These are phyloP conservation scores for Epinotia demarniana DNA, from an alignment of 2,888 invertebrate genomes.

Conservation along the genomic window DNA sequence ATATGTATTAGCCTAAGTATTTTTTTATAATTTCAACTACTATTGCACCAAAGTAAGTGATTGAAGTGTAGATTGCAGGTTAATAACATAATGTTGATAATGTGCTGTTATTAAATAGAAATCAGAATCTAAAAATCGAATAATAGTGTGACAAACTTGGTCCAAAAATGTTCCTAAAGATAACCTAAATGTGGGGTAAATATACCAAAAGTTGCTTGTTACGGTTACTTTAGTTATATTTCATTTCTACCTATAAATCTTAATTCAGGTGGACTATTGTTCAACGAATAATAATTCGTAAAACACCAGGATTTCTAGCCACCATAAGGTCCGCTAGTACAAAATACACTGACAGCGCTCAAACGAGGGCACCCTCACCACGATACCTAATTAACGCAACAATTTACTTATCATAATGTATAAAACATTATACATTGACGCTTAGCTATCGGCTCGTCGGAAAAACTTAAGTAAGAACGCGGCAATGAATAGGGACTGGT, in stretches of 20 bases:
- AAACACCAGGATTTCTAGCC: slow-evolving; percentile 50
- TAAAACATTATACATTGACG: slow-evolving; percentile 47
- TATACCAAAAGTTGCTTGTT: too few relatives aligned
- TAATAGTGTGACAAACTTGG: too few relatives aligned
- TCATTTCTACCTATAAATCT: neutral
- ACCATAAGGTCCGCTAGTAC: slow-evolving; percentile 58
- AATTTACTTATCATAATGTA: slow-evolving; percentile 40
- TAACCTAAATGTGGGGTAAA: neutral
- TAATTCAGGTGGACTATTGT: slow-evolving; percentile 4
- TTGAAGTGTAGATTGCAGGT: too few relatives aligned
- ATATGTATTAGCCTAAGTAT: too few relatives aligned
- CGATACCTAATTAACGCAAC: slow-evolving; percentile 37
- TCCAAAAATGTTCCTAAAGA: too few relatives aligned
- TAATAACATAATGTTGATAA: too few relatives aligned
- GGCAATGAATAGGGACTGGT: slow-evolving; percentile 56
- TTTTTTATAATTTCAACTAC: too few relatives aligned
- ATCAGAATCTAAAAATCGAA: too few relatives aligned
- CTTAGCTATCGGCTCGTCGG: neutral
- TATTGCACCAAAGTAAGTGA: too few relatives aligned
- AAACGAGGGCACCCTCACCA: slow-evolving; percentile 70
- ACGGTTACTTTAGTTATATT: neutral
- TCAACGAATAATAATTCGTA: slow-evolving; percentile 47
- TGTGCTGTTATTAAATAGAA: too few relatives aligned
- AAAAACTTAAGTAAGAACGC: slow-evolving; percentile 17
- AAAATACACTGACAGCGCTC: slow-evolving; percentile 69